Conservation (phyloP, 1,140 invertebrate genomes). For the Euborellia annulipes region DNA sequence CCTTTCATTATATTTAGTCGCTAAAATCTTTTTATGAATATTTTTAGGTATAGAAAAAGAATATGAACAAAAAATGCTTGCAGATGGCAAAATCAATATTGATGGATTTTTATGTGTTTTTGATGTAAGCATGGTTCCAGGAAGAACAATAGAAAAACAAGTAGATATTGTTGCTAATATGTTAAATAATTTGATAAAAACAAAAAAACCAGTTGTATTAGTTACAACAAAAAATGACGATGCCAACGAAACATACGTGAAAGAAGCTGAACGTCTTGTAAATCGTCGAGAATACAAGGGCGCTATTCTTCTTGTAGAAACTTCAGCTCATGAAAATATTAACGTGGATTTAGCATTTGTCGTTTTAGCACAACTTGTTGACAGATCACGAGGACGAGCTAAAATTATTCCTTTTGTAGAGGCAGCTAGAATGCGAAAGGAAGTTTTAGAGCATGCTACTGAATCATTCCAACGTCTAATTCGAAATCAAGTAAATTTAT, state of each 20-base stretch:
- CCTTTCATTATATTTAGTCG: too few relatives aligned
- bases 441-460: conserved; percentile 73
- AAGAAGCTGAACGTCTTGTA: conserved; percentile 77
- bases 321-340: conserved; percentile 90
- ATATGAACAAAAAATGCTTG: conserved; percentile 85
- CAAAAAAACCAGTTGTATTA: conserved; percentile 89
- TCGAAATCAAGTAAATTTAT: conserved; percentile 47
- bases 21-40: conserved; percentile 11
- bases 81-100: conserved; percentile 82
- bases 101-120: conserved; percentile 95
- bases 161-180: conserved; percentile 67
- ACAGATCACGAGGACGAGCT: conserved; percentile 48
- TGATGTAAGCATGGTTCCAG: conserved; percentile 84
- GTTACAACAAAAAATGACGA: conserved; percentile 96
- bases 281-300: conserved; percentile 85
- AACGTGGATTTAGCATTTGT: conserved; percentile 92
- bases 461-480: conserved; percentile 76
- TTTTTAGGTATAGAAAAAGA: conserved; percentile 55
- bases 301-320: conserved; percentile 78
- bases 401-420: conserved; percentile 72
- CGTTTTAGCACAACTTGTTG: conserved; percentile 80
- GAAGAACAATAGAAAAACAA: conserved; percentile 77
- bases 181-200: conserved; percentile 70
- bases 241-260: conserved; percentile 68
- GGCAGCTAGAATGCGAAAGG: conserved; percentile 68